Conservation (phyloP, 2,888 invertebrate species). For the Rhagium mordax region DNA sequence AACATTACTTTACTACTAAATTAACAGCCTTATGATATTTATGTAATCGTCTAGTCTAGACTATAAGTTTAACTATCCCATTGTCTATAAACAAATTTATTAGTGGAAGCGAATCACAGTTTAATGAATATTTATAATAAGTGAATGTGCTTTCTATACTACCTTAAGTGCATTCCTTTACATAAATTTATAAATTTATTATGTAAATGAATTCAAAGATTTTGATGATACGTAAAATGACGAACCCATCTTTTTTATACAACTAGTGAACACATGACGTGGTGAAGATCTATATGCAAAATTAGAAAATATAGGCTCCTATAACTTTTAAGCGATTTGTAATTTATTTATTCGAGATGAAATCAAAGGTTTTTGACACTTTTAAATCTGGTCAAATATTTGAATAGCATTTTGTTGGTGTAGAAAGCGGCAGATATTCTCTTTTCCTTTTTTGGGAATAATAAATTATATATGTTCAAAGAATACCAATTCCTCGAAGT, state of each 20-base stretch:
- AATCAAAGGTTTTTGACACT: background rate
- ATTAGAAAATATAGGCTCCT: too few species aligned
- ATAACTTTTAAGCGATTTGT: too few species aligned
- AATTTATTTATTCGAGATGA: too few species aligned
- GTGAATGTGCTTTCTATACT: background rate
- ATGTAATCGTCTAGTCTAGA: background rate
- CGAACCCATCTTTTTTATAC: too few species aligned
- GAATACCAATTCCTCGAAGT: background rate
- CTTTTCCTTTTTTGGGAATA: constrained; percentile 17
- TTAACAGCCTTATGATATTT: background rate
- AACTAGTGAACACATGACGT: too few species aligned
- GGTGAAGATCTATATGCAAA: too few species aligned
- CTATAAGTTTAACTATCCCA: background rate
- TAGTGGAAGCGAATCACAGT: background rate
- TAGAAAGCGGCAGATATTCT: constrained; percentile 14
- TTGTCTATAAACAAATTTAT: background rate
- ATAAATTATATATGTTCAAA: background rate
- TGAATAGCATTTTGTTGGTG: background rate
- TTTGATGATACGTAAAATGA: background rate
- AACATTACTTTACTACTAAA: background rate
- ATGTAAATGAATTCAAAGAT: background rate
- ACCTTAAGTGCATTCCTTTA: background rate
- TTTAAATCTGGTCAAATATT: too few species aligned
- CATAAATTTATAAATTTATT: too few species aligned
- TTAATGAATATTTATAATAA: background rate